Evolutionary conservation across 1,140 invertebrate species (phyloP).

Genomic region (Aethina tumida): DNA sequence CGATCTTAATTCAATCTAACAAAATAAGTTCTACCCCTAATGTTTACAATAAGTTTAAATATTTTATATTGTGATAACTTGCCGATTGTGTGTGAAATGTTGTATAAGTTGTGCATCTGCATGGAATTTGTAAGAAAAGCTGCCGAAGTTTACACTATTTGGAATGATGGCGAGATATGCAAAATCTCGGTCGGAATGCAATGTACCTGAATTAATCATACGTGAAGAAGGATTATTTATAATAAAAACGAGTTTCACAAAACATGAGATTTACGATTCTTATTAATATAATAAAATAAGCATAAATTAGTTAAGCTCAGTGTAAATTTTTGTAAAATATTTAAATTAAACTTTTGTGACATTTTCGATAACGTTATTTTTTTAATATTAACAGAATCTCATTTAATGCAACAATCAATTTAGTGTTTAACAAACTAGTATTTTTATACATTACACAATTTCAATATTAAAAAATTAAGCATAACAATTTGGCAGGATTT

Average conservation of each 20-base stretch:
- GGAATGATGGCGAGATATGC: slow-evolving; percentile 8
- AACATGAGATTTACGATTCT: slow-evolving; percentile 4
- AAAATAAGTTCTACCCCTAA: slow-evolving; percentile 1
- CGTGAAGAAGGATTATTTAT: slow-evolving; percentile 13
- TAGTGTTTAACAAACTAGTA: background rate
- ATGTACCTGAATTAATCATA: slow-evolving; percentile 12
- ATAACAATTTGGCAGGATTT: background rate
- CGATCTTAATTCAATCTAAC: slow-evolving; percentile 6
- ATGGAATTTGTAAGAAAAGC: slow-evolving; percentile 2
- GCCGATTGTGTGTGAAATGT: slow-evolving; percentile 3
- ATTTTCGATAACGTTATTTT: slow-evolving; percentile 2
- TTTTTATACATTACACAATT: background rate
- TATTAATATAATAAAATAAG: background rate
- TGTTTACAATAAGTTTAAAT: background rate
- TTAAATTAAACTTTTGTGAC: background rate
- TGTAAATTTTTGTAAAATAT: background rate
- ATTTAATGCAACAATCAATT: background rate
- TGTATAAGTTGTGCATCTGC: too few relatives aligned
- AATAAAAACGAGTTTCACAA: slow-evolving; percentile 6
- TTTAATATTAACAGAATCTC: slow-evolving; percentile 1
- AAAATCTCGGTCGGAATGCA: slow-evolving; percentile 11
- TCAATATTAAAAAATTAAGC: background rate
- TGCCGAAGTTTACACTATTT: slow-evolving; percentile 9
- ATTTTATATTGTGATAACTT: background rate
- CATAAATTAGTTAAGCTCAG: background rate